Evolutionary conservation across 2,797 vertebrate genomes (phyloP), one percentile per base, ranked within the genome.

Genomic region (Gymnoscopelus braueri): DNA sequence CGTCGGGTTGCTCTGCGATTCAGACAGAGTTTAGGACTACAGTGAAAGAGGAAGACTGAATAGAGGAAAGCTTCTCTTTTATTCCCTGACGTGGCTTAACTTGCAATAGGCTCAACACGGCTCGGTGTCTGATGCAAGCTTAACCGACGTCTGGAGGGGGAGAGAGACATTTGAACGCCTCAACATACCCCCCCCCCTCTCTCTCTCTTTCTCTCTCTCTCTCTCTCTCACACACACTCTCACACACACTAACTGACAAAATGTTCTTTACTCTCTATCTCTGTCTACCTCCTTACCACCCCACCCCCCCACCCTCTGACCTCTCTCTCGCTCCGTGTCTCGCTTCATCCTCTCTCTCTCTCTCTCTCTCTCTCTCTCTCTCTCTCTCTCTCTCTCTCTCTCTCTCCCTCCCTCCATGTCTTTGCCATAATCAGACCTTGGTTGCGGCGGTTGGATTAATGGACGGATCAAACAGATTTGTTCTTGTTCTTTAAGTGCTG

Each of bases 31-130:
- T 44, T 55, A 57, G 24, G 74, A 80, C 71, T 77, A 32, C 39
- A 56, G 47, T 55, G 53, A 32, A 24, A 69, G 71, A 60, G 66
- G 12, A 29, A 60, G 52, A 81, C 71, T 54, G 55, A 82, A 72
- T 52, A 78, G 60, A 74, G 51, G 52, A 47, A 23, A 51, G 74
- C 29, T 47, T 78, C 68, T 47, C 75, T 72, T 78, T 73, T 77
- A 83, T 85, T 80, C 81, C 75, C 82, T 64, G 39, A 47, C 59
- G 79, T 75, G 67, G 81, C 70, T 83, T 83, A 75, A 77, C 64
- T 82, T 74, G 53, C 50, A 67, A 67, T 72, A 60, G 57, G 67
- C 60, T 78, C 57, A 32, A 63, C 72, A 73, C 51, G 35, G 19
- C 55, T 53, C 62, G 81, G 69, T 81, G 64, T 56, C 65, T 77